phyloP scores from a whole-genome alignment of 2,113 vertebrate genomes.

The Cichladusa arquata region DNA sequence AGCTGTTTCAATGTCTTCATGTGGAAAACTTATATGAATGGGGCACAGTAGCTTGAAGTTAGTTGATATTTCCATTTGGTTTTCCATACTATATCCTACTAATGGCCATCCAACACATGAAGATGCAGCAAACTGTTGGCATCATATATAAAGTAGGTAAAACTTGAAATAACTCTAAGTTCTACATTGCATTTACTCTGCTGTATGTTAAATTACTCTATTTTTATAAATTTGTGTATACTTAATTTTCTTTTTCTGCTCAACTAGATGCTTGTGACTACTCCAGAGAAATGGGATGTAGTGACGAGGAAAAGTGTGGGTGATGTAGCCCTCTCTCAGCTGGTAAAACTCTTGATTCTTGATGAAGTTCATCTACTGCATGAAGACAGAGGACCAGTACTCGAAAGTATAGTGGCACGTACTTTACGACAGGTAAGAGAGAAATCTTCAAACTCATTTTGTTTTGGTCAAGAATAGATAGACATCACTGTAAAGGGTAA shows the following conservation, averaged over 20 bases:
- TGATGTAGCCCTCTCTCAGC: slow-evolving; percentile 92
- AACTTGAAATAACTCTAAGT: background rate
- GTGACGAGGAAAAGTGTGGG: slow-evolving; percentile 98
- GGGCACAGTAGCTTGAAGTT: background rate
- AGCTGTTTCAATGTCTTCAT: background rate
- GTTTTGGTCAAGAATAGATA: background rate
- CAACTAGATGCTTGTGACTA: slow-evolving; percentile 94
- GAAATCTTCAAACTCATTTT: background rate
- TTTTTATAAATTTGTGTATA: background rate
- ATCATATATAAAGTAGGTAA: background rate
- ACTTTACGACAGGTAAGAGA: slow-evolving; percentile 91
- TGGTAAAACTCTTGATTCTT: slow-evolving; percentile 92
- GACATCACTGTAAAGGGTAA: background rate
- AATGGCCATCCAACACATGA: background rate
- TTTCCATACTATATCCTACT: background rate
- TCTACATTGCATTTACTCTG: background rate
- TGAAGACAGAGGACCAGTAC: slow-evolving; percentile 94
- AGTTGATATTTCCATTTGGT: background rate
- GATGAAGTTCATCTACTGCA: slow-evolving; percentile 98
- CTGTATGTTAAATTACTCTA: background rate
- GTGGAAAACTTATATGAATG: background rate
- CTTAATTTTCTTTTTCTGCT: background rate
- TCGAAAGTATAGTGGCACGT: slow-evolving; percentile 96
- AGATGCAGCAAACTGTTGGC: background rate
- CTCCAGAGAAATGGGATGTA: slow-evolving; percentile 98